Base-by-base conservation (phyloP, 2,113 vertebrate genomes). In the Eira barbara region DNA sequence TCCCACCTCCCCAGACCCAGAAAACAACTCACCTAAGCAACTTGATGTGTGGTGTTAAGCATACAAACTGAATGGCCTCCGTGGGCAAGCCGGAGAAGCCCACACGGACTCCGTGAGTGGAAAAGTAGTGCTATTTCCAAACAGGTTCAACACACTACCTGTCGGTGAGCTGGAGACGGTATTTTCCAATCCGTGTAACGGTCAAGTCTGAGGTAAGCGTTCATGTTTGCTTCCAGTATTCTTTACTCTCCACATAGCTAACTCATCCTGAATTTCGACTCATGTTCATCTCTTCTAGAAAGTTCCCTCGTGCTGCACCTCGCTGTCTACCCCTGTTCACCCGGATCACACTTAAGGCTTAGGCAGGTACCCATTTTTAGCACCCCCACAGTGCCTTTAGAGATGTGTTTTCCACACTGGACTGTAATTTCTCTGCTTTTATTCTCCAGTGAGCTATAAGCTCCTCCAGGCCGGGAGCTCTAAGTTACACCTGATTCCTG, bases 11-110 rank as follows among this genome's bases (percentile, higher is more conserved):
- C 4, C 29, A 83, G 11, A 61, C 36, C 61, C 39, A 52, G 18
- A 79, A 63, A 63, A 36, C 83, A 55, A 12, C 18, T 42, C 42
- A 34, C 29, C 42, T n/a, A n/a, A 84, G 85, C 84, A 74, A 47
- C 23, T 8, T 2, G 7, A 4, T 0, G 20, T 0, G 0, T 73
- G 73, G 4, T n/a, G 63, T 63, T 45, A 31, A 71, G 42, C 31
- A 45, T 23, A 11, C 6, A 25, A 42, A 17, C 13, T 55, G 15
- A 47, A 23, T 1, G 63, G 55, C 15, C 42, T 7, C 21, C 1
- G 1, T 7, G 42, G 12, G n/a, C 23, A 55, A 59, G 34, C 42
- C 42, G 25, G 84, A 20, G 39, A 12, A 59, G 15, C 3, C 45
- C 14, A 18, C 34, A 15, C 0, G n/a, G 42, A 12, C 25, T 61